Base-by-base conservation (phyloP, 2,113 vertebrate genomes). In the Catharus minimus region DNA sequence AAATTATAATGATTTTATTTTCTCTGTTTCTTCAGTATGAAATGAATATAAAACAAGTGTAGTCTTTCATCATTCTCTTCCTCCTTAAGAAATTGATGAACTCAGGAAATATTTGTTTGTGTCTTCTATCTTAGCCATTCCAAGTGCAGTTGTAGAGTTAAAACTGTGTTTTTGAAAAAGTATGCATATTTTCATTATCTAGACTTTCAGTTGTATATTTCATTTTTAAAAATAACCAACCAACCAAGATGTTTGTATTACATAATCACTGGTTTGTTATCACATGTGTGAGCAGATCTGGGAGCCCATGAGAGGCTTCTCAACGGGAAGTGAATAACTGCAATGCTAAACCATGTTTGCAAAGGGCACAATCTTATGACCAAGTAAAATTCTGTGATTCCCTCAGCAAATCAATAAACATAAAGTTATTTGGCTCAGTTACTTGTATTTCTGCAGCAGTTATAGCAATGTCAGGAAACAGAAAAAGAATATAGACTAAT, bases 41-140 rank as follows among this genome's bases (percentile, higher is more conserved):
- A 93, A 81, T 74, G 11, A 57, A 38, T 73, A 26, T n/a, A 61
- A 62, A 62, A 11, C 17, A 28, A 50, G 16, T 47, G 50, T 53
- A 61, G 47, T 36, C 22, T 85, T 93, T 87, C 50, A 56, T 26
- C 7, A 10, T 65, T 93, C 46, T 83, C 32, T 91, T 83, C 32
- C 17, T 50, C 27, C 61, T 95, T 82, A 77, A 94, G 84, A 89
- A 91, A 49, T 5, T 12, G 18, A 52, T n/a, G 15, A 39, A 33
- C n/a, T 86, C 7, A 23, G 50, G 24, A n/a, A 77, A 79, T 87
- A 57, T 19, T 30, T 58, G 19, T 18, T 36, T 93, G 16, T 95
- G 23, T 64, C 17, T 33, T 57, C 67, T 72, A 55, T 32, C 50
- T 56, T 44, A 69, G 43, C 57, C 49, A 55, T 55, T 50, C n/a